Evolutionary conservation across 2,888 invertebrate genomes (phyloP), one percentile per base, ranked within the genome.

Genomic region (Gasteruption jaculator): DNA sequence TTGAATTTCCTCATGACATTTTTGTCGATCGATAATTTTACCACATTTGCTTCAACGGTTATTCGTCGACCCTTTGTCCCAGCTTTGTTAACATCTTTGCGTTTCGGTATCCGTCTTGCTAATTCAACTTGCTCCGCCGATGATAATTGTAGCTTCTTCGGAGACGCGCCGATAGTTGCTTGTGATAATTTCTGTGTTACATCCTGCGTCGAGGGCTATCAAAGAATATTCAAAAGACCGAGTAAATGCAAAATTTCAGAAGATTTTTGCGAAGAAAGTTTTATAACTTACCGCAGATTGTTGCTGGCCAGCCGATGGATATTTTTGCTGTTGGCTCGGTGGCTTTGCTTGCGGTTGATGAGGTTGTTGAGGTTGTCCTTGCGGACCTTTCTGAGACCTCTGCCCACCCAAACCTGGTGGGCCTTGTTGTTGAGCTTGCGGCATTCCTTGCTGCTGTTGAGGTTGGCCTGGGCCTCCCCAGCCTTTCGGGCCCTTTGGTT

Each of bases 41-140:
- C 66, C 65, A 86, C 85, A 58, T 89, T 89, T 0, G 81, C 78
- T 21, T 77, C 63, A 0, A 85, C 72, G 20, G 36, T 59, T 0
- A 80, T 71, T 3, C 35, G 50, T 4, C 68, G 65, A 0, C 81
- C 77, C n/a, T 5, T 2, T 1, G 57, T 71, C 7, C 75, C 76
- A 6, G 61, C 63, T 39, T 22, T 12, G 1, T 2, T 7, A 3
- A 38, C 26, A 40, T 53, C 38, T 38, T 36, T 50, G 20, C 65
- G 56, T 1, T 5, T 25, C 4, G 68, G 65, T 39, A 68, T 61
- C 26, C 22, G n/a, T 18, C 38, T 32, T 2, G 43, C 14, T n/a
- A 32, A 24, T 34, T 15, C 19, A n/a, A 10, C 12, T 4, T 31
- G n/a, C 29, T 5, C 7, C 11, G 5, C 11, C 11, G 6, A 29